Evolutionary conservation across 2,113 vertebrate species (phyloP), one percentile per base, ranked within the genome.

Genomic region (Pterocles orientalis): DNA sequence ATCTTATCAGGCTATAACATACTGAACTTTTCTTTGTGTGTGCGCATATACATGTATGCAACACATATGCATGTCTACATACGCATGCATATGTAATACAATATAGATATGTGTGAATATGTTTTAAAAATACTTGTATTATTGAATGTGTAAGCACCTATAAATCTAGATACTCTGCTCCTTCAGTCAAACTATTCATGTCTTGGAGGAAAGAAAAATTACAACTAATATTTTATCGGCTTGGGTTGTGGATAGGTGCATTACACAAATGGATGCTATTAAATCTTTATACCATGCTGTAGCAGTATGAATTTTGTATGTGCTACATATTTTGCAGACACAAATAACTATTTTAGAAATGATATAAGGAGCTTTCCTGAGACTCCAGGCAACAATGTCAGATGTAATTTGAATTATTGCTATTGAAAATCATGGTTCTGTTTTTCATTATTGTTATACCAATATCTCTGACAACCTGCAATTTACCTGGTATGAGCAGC

Each of bases 321-420:
- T 86, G 73, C 66, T 92, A 90, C 62, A 57, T 92, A 91, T 97
- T 95, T 97, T 95, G 58, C 68, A 88, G 92, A 34, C 82, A 85
- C 61, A 94, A 89, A 92, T 78, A 97, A 89, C 79, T 93, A 57
- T 86, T 96, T 92, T 72, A 86, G 61, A 95, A 88, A 94, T 92
- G 20, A 79, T 48, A 39, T 64, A 80, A 84, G 54, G 64, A 90
- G 82, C 34, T 96, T 93, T 96, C 34, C 54, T 64, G 76, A 90
- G 54, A 93, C 89, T 82, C 57, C 86, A 76, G 90, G 89, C 92
- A 95, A 88, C 92, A 77, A 77, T 97, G 91, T 75, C 82, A 95
- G 75, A 88, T 96, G 66, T 92, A 94, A 96, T 98, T 97, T 97
- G 94, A 96, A 97, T 94, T 72, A 96, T 39, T 83, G 82, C 87